Conservation (phyloP, 1,140 invertebrate genomes). For the Platorchestia sp. region DNA sequence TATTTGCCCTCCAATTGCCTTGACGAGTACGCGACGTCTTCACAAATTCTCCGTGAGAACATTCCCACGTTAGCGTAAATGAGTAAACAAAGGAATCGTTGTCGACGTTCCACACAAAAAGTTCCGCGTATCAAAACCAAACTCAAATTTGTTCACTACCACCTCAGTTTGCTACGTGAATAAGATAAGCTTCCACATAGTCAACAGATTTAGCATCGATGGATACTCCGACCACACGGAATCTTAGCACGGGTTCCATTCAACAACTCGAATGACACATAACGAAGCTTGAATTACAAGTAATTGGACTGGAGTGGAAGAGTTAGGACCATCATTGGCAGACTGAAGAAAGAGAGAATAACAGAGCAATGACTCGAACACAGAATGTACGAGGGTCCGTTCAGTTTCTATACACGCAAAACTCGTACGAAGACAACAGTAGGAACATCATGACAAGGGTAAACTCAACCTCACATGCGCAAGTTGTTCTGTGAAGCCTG, state of each 20-base stretch:
- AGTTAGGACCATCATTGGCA: background rate
- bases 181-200: background rate
- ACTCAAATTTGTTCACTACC: background rate
- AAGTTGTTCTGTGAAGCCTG: background rate
- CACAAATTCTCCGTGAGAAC: background rate
- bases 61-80: background rate
- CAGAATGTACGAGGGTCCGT: background rate
- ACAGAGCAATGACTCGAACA: background rate
- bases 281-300: background rate
- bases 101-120: background rate
- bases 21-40: too few species aligned
- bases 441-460: background rate
- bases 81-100: background rate
- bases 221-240: background rate
- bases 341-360: background rate
- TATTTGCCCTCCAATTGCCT: too few species aligned
- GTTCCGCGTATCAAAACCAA: background rate
- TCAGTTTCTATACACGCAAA: background rate
- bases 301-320: background rate
- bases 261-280: background rate
- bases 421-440: background rate
- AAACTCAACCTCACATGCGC: background rate
- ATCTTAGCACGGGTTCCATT: too few species aligned
- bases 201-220: background rate
- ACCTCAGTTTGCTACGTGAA: background rate